Evolutionary conservation across 2,797 vertebrate genomes (phyloP), one percentile per base, ranked within the genome.

Genomic region (Microhierax caerulescens): DNA sequence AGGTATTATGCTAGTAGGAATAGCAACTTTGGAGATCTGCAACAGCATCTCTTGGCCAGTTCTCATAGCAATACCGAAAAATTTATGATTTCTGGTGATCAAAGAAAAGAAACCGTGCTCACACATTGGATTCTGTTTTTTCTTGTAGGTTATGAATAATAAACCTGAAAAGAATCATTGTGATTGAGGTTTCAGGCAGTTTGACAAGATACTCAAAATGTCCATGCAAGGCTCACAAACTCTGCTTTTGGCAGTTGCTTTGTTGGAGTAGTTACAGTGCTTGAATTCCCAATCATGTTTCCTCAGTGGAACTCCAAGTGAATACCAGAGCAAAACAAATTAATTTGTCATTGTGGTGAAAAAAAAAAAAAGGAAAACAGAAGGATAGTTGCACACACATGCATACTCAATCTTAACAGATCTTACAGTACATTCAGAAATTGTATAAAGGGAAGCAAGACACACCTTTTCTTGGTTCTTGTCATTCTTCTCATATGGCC

Each of bases 401-500:
- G 8, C 13, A 13, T 5, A 16, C 3, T 84, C 37, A n/a, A 2
- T 34, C 34, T 69, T 59, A 85, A 50, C 27, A 88, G 37, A 63
- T 10, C 23, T 50, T 13, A 53, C 24, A 72, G 28, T 17, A 23
- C 43, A 30, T 60, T 47, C 30, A 24, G 34, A n/a, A 68, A 53
- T 4, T 19, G 14, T 9, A 48, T 48, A 51, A 51, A 93, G 60
- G 12, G 11, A 56, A 87, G 32, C 25, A 75, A 30, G 14, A 91
- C 97, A 48, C 97, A 99, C 99, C 99, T 99, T 99, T 34, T 99
- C 98, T 85, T 98, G 98, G 17, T 98, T 99, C 95, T 99, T 99
- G 95, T 99, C 99, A 54, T 99, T 99, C 97, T 99, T 99, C 95
- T 99, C 98, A 83, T 99, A 99, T 3, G 99, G 99, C 41, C 98